A percentile compares a stretch with the other conserved stretches of the same genome.
phyloP scores from a whole-genome alignment of 2,888 invertebrate species.

The Phragmatobia fuliginosa region DNA sequence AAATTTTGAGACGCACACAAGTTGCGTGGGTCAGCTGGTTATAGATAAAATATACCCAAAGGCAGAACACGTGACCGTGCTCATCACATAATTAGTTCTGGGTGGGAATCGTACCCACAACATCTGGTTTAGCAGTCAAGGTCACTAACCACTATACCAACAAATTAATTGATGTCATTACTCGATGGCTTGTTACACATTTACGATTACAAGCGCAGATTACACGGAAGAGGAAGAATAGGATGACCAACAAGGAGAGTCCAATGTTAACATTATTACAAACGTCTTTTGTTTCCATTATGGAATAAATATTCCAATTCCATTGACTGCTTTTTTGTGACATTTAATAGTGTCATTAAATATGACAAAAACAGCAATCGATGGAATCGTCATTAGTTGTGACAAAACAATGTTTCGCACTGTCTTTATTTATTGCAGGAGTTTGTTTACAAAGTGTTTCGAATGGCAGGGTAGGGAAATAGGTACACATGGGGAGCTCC shows the following conservation, averaged over 20 bases:
- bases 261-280: neutral
- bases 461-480: neutral
- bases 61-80: too few species aligned
- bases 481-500: too few species aligned
- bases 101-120: neutral
- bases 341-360: neutral
- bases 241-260: neutral
- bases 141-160: neutral
- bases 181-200: neutral
- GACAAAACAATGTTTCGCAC: neutral
- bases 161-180: neutral
- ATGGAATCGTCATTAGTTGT: neutral
- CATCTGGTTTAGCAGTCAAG: neutral
- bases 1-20: too few species aligned
- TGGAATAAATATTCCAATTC: neutral
- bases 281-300: conserved; percentile 2
- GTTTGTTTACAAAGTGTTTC: neutral
- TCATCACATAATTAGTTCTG: neutral
- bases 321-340: neutral
- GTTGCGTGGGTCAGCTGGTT: too few species aligned
- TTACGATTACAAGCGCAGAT: neutral
- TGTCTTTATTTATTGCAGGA: neutral
- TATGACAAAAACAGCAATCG: neutral
- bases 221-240: neutral
- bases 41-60: too few species aligned